Base-by-base conservation (phyloP, 2,888 invertebrate species). In the Horisme vitalbata region DNA sequence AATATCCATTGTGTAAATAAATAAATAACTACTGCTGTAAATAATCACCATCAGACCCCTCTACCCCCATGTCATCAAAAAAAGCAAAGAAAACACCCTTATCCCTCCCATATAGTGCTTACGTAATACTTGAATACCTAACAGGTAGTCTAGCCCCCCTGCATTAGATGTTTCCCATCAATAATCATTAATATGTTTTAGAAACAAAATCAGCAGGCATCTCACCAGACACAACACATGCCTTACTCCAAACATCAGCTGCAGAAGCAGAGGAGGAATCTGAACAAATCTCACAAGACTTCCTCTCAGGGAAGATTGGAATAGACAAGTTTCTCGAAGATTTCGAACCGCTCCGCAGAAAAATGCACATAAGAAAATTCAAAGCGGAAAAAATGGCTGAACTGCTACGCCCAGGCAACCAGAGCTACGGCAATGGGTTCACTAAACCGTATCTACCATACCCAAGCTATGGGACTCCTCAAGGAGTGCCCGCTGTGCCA, bases 331-430 rank as follows among this genome's bases (percentile, higher is more conserved):
- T 98, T 74, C 83, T 98, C 3, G 95, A 96, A 49, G 93, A 95
- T 45, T 99, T 97, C 79, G 91, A 95, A 45, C 91, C 92, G 0
- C 91, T 92, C 51, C 92, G 99, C 31, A 87, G 80, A 55, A 75
- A 71, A 51, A 88, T 88, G 88, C 88, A 88, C 34, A 54, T 87
- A 93, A 91, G 97, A 35, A 94, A 96, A 72, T 94, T 98, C 7
- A 99, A 99, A 87, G 94, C 96, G 0, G 99, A 99, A 57, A 98
- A 99, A 88, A 94, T 99, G 94, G 91, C 93, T 33, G 96, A 96
- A 68, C 78, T 96, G 7, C 83, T 95, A 15, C 72, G 83, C 57
- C 74, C 78, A 26, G 79, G 83, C 2, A 74, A 55, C 46, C 80
- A 81, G 55, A 72, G 65, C 1, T 85, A 75, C 52, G 84, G 83